Evolutionary conservation across 1,140 invertebrate species (phyloP), one percentile per base, ranked within the genome.

Genomic region (Rhynchophorus ferrugineus): DNA sequence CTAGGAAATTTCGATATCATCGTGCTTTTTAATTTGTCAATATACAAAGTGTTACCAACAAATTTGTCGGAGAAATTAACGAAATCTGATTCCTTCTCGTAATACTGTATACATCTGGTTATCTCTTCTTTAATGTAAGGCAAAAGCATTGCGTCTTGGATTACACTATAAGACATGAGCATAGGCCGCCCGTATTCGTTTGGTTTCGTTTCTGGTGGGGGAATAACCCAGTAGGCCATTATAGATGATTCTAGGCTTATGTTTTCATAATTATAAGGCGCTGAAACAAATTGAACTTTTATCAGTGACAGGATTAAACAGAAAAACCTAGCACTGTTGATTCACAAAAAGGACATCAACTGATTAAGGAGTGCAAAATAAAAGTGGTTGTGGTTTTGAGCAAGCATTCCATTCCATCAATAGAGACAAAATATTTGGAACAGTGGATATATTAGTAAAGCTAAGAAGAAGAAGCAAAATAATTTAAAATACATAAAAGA

Each of bases 181-280:
- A 95, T 88, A 1, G 93, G 91, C 24, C 88, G 79, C 0, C 90
- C 90, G 73, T 93, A 93, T 69, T 96, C 92, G 24, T 87, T 82
- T 2, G 89, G 89, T 61, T 87, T 81, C 61, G 88, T 87, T 73
- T 96, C 93, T 22, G 88, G 85, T 11, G 93, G 92, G 14, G 94
- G 92, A 73, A 93, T 83, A 1, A 95, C 91, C 92, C 93, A 96
- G 68, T 89, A 96, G 46, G 89, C 85, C 44, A 87, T 86, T 33
- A 94, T 79, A 49, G 83, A 82, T 1, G 87, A 89, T 62, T 88
- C 86, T 49, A 87, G 73, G 18, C 83, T 84, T 38, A 78, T 78
- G 59, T 80, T 85, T 63, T 87, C 84, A 41, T 80, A 80, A 68
- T 89, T 85, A 64, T 91, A 95, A 3, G 91, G 90, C 35, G 92